Conservation (phyloP, 2,797 vertebrate genomes). For the Lateolabrax maculatus region DNA sequence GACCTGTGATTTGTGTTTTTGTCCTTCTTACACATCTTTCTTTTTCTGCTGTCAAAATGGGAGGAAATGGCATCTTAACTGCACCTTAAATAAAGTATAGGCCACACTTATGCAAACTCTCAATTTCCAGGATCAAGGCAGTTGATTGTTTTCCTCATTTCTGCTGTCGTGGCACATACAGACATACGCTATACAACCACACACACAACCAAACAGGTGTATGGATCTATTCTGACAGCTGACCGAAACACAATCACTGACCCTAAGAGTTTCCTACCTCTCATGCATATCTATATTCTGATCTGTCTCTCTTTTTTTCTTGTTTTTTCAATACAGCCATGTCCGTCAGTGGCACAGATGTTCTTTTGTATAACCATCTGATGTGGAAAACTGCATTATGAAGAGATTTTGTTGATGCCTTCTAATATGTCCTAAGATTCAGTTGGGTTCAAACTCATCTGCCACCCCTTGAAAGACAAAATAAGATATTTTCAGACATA, state of each 20-base stretch:
- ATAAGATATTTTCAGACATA: constrained; percentile 4
- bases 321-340: too few relatives aligned
- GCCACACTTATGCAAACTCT: constrained; percentile 3
- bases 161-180: constrained; percentile 8
- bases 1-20: background rate
- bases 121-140: background rate
- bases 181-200: background rate
- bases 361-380: background rate
- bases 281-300: constrained; percentile 15
- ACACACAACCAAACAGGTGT: constrained; percentile 34
- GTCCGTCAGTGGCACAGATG: background rate
- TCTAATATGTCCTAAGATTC: background rate
- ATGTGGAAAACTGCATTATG: constrained; percentile 13
- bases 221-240: constrained; percentile 43
- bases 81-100: background rate
- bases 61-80: background rate
- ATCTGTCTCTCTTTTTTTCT: background rate
- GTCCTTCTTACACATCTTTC: background rate
- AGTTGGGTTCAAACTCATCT: constrained; percentile 34
- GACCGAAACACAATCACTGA: constrained; percentile 48
- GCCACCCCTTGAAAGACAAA: background rate
- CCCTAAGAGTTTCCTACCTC: constrained; percentile 8
- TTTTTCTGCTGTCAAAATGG: background rate
- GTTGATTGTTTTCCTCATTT: background rate
- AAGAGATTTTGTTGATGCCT: background rate